phyloP scores from a whole-genome alignment of 2,888 invertebrate genomes.

The Coremacera marginata region DNA sequence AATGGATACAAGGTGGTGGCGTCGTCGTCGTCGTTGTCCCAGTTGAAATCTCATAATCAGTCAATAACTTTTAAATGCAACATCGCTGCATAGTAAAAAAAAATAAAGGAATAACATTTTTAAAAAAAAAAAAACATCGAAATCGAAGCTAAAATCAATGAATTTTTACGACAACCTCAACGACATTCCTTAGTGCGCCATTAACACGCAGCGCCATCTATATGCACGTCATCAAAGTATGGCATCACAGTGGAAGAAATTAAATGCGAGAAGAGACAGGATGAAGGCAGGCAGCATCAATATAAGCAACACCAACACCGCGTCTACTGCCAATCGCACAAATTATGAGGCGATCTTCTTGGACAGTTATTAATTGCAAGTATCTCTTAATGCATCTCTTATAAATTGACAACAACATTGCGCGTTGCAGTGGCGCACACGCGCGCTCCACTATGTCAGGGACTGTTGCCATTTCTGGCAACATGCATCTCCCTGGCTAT shows the following conservation, averaged over 20 bases:
- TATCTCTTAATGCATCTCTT: conserved; percentile 34
- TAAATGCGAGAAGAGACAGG: background rate
- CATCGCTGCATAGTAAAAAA: background rate
- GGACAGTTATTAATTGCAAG: conserved; percentile 38
- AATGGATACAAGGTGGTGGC: background rate
- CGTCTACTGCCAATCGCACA: conserved; percentile 27
- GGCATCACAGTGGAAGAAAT: background rate
- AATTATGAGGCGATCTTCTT: conserved; percentile 34
- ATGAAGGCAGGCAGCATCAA: background rate
- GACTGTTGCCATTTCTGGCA: background rate
- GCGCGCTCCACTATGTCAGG: no score
- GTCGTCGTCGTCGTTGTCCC: conserved; percentile 2
- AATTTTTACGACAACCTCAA: conserved; percentile 34
- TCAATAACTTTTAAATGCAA: conserved; percentile 28
- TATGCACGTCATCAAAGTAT: conserved; percentile 1
- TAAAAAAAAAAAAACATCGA: conserved; percentile 14
- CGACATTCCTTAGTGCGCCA: conserved; percentile 28
- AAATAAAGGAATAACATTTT: background rate
- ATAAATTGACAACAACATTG: conserved; percentile 23
- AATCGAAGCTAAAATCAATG: conserved; percentile 35
- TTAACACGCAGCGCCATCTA: conserved; percentile 30
- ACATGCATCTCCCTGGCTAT: background rate
- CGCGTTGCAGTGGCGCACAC: background rate
- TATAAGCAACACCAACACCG: background rate
- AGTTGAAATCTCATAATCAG: conserved; percentile 33